Evolutionary conservation across 2,888 invertebrate genomes (phyloP), one percentile per base, ranked within the genome.

Genomic region (Oegoconia quadripuncta): DNA sequence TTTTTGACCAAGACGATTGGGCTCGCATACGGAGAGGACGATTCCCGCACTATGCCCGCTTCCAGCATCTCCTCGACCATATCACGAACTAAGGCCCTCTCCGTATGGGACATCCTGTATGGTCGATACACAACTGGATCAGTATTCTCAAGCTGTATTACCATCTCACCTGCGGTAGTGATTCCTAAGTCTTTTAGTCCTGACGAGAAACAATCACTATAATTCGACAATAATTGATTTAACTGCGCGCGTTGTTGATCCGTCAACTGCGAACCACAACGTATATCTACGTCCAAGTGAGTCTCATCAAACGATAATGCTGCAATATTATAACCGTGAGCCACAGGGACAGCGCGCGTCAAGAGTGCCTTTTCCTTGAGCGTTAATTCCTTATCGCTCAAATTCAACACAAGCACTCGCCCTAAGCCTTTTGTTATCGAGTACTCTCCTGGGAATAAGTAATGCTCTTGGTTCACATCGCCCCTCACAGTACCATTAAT

Each of bases 1-100:
- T 59, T 56, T 13, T 49, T 27, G 2, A 54, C 54, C 7, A 55
- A 15, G 1, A 54, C 41, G n/a, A 56, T 49, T 0, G 58, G 54
- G 27, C 52, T 53, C 0, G 58, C 58, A 30, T 52, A 55, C 5
- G 48, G 42, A 1, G 52, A 58, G 3, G 35, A 32, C 1, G 52
- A 55, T 29, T 54, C 52, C 8, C 41, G 29, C n/a, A 53, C 37
- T n/a, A 55, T 55, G 5, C 38, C 42, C 25, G 8, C 11, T 2
- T 52, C 46, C 0, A 46, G 1, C 48, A 52, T 45, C 14, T 54
- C 48, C 14, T 51, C 30, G 1, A 51, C 42, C 48, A 54, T 52
- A 6, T 38, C 13, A 6, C 31, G 18, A 1, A 56, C 51, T 1
- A 26, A 5, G 5, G 12, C 1, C 18, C 50, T 11, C 17, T 54